Conservation (phyloP, 2,113 vertebrate genomes). For the Petrocephalus microphthalmus region DNA sequence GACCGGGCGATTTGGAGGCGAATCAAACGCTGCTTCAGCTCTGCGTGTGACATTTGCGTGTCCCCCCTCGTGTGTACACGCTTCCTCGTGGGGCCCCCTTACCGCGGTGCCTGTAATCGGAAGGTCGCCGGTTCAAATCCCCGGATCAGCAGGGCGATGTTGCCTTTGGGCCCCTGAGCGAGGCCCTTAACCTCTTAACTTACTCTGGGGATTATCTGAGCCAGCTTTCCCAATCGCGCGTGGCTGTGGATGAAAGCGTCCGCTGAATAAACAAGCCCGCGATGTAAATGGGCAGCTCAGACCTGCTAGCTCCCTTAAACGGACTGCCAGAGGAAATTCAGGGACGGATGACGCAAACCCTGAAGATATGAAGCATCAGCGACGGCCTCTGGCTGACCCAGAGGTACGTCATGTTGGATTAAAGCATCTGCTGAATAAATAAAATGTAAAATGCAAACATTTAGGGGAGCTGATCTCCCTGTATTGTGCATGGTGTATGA, state of each 20-base stretch:
- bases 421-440: constrained; percentile 5
- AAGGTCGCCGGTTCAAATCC: neutral
- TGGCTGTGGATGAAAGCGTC: neutral
- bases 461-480: neutral
- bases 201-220: neutral
- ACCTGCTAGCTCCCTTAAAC: neutral
- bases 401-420: neutral
- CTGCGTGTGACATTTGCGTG: neutral
- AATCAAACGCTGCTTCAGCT: neutral
- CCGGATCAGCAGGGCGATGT: neutral
- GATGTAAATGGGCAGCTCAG: neutral
- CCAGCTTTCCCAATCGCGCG: neutral
- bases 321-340: neutral
- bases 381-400: neutral
- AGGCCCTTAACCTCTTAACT: neutral
- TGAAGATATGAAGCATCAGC: neutral
- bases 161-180: neutral
- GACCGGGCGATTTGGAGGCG: neutral
- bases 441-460: neutral
- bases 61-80: neutral
- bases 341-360: neutral
- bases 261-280: neutral
- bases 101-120: neutral
- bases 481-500: neutral
- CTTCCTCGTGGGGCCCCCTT: neutral